Conservation (phyloP, 2,113 vertebrate genomes). For the Lonchura striata region DNA sequence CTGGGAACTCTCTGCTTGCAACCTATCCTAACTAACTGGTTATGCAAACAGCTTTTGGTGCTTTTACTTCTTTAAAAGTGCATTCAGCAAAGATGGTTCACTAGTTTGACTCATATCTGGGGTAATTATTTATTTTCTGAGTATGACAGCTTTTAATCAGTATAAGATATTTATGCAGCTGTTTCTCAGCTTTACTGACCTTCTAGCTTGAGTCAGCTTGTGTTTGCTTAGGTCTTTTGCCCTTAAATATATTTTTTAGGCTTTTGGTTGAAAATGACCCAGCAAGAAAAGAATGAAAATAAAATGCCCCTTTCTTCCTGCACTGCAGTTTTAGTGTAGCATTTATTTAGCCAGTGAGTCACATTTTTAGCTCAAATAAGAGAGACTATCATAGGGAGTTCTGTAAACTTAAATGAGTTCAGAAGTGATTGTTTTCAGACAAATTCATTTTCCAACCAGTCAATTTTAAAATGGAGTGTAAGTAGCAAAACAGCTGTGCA, state of each 20-base stretch:
- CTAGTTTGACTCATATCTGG: background rate
- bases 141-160: background rate
- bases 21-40: background rate
- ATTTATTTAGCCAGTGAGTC: slow-evolving; percentile 24
- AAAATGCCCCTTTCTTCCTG: background rate
- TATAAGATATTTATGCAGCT: background rate
- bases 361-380: slow-evolving; percentile 26
- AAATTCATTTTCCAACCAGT: slow-evolving; percentile 59
- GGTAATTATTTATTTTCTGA: background rate
- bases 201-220: background rate
- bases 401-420: slow-evolving; percentile 30
- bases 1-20: background rate
- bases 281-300: background rate
- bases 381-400: background rate
- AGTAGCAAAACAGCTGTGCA: slow-evolving; percentile 32
- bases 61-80: background rate
- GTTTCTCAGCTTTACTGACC: background rate
- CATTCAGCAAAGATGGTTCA: background rate
- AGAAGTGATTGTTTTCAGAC: slow-evolving; percentile 53
- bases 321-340: slow-evolving; percentile 8
- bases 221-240: background rate
- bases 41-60: background rate
- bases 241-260: background rate
- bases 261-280: background rate
- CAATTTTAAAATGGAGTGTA: slow-evolving; percentile 34